phyloP scores from a whole-genome alignment of 2,888 invertebrate genomes.

The Apodemia arnacis region DNA sequence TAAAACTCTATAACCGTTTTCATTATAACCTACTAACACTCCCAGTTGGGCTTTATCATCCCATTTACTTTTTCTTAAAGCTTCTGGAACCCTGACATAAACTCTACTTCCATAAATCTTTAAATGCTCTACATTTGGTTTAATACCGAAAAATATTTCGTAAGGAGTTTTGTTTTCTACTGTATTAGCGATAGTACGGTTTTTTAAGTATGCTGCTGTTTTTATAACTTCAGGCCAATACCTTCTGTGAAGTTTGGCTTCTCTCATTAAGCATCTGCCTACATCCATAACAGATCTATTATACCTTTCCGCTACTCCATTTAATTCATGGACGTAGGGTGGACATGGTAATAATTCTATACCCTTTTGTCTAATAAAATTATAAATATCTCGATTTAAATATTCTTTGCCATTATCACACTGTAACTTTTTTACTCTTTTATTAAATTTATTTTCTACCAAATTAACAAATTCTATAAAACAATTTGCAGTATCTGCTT shows the following conservation, averaged over 20 bases:
- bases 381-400: slow-evolving; percentile 75
- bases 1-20: too few species aligned
- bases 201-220: slow-evolving; percentile 63
- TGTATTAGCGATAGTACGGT: slow-evolving; percentile 45
- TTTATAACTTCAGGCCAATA: slow-evolving; percentile 61
- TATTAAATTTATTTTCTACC: slow-evolving; percentile 72
- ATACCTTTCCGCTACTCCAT: slow-evolving; percentile 83
- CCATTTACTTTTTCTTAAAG: slow-evolving; percentile 74
- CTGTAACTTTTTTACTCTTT: slow-evolving; percentile 77
- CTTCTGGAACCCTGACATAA: slow-evolving; percentile 84
- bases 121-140: slow-evolving; percentile 80
- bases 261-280: slow-evolving; percentile 56
- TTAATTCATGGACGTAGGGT: slow-evolving; percentile 76
- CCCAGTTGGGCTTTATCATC: slow-evolving; percentile 60
- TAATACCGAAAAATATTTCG: slow-evolving; percentile 81
- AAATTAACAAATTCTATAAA: slow-evolving; percentile 77
- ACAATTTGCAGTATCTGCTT: slow-evolving; percentile 66
- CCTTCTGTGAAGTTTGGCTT: slow-evolving; percentile 55
- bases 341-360: slow-evolving; percentile 78
- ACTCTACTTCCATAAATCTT: slow-evolving; percentile 84
- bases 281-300: slow-evolving; percentile 76
- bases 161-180: slow-evolving; percentile 47
- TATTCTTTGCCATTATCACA: slow-evolving; percentile 84
- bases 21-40: slow-evolving; percentile 54
- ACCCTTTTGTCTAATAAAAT: slow-evolving; percentile 79